Evolutionary conservation across 1,140 invertebrate genomes (phyloP).

Genomic region (Asbolus verrucosus): DNA sequence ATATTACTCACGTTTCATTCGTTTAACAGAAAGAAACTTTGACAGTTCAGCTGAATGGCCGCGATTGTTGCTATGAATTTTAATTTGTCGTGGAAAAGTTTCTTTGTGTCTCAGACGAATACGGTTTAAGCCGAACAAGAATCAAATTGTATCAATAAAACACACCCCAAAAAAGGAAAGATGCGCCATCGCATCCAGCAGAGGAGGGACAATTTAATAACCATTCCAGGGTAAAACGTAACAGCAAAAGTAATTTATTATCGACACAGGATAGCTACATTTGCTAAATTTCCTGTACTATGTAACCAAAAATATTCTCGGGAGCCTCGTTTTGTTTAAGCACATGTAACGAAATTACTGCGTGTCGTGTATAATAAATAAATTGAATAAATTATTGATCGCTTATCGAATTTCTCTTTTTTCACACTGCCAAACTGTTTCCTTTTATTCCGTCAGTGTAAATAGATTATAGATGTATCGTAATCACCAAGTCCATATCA

Average conservation of each 20-base stretch:
- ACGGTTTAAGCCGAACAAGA: no score
- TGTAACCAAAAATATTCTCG: conserved; percentile 30
- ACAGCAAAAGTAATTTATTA: conserved; percentile 33
- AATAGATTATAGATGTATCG: conserved; percentile 15
- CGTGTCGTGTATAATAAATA: conserved; percentile 17
- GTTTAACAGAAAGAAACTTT: no score
- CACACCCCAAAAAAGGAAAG: neutral
- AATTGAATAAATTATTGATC: conserved; percentile 37
- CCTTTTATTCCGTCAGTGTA: conserved; percentile 10
- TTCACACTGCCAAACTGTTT: conserved; percentile 9
- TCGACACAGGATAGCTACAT: conserved; percentile 35
- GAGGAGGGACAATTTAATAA: conserved; percentile 27
- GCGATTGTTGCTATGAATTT: no score
- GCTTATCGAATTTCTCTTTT: conserved; percentile 4
- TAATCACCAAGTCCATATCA: conserved; percentile 27
- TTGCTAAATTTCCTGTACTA: conserved; percentile 26
- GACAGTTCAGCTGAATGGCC: no score
- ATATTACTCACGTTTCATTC: no score
- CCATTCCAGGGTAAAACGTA: conserved; percentile 23
- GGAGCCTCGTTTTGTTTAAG: conserved; percentile 28
- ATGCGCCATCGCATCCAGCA: conserved; percentile 10
- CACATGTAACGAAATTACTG: conserved; percentile 15
- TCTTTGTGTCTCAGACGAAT: no score
- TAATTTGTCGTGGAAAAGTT: no score
- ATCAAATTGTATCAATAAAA: neutral